Base-by-base conservation (phyloP, 2,888 invertebrate genomes). In the Catocala nupta region DNA sequence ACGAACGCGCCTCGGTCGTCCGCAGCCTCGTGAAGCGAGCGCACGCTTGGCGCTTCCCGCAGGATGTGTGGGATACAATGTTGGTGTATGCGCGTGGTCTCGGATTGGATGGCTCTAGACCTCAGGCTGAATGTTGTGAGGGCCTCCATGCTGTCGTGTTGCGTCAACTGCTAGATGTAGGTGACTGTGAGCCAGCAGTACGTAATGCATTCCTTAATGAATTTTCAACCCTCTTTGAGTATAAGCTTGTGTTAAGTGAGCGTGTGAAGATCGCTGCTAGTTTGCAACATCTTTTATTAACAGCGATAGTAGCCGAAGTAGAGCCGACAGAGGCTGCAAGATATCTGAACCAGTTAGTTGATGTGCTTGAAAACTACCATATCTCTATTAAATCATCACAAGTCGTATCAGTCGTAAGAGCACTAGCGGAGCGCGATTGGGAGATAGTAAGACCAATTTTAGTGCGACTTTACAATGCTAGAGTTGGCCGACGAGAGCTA, bases 1-100 rank as follows among this genome's bases (percentile, higher is more conserved):
- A 87, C 45, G 69, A 88, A 1, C 83, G 90, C 11, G 90, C 90
- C 5, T 77, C 91, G 3, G 65, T 91, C 11, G 71, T 90, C 0
- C 82, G 92, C 45, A 91, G 91, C 56, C 77, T 92, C 11, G 88
- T 88, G 1, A 88, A 88, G 60, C 86, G 91, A 5, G 86, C 85
- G 5, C 73, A 73, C 10, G 81, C 79, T 10, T 92, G 92, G 92
- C 85, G 90, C 9, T 63, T 87, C n/a, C 77, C 88, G 5, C 71
- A 76, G 5, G 73, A 74, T 7, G 68, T 73, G 5, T 92, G 92
- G 92, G 68, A 75, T 5, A 51, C 78, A 47, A 58, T 92, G 13
- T 36, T 90, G 12, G 66, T 81, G 8, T 90, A 89, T 58, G 87
- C 82, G 0, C 80, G 80, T 42, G 87, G 83, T 1, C 74, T 91